Evolutionary conservation across 2,888 invertebrate genomes (phyloP), one percentile per base, ranked within the genome.

Genomic region (Acleris sparsana): DNA sequence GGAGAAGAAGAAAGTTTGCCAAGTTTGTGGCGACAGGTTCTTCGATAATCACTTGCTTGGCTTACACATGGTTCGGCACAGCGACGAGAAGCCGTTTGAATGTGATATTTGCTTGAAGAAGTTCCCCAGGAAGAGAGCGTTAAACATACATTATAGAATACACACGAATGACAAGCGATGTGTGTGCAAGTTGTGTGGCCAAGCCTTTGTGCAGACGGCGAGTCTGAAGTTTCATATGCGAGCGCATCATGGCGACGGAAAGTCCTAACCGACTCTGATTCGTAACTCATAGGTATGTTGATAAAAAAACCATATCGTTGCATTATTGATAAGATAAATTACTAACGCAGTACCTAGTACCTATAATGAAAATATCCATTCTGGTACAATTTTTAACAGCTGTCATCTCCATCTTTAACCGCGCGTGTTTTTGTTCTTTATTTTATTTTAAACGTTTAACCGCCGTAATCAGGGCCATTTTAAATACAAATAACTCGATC

Each of bases 131-230:
- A 65, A 63, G 17, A 20, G 53, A 11, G 51, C 62, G 6, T 17
- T 70, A 79, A 62, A 51, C 11, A 73, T 85, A 6, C 88, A 88
- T 65, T 62, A 78, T 22, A 72, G 86, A 2, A 85, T 86, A 7
- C 88, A 89, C 55, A 87, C 85, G 0, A 84, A 85, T 0, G 84
- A 85, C 57, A 85, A 83, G 62, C 83, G 87, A 0, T 85, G 78
- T 62, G 69, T 78, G 3, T 87, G 89, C 68, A 75, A 73, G 20
- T 72, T 84, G 2, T 89, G 89, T 63, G 80, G 83, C 17, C 75
- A 79, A 0, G 71, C 80, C 0, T 88, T 87, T 61, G 81, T 86
- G 3, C 86, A 84, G 56, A 78, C 80, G 0, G 75, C 80, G 0
- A 86, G 84, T 62, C 69, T 87, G 16, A 78, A 77, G 17, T 72